Evolutionary conservation across 2,113 vertebrate species (phyloP), one percentile per base, ranked within the genome.

Genomic region (Ictidomys tridecemlineatus): DNA sequence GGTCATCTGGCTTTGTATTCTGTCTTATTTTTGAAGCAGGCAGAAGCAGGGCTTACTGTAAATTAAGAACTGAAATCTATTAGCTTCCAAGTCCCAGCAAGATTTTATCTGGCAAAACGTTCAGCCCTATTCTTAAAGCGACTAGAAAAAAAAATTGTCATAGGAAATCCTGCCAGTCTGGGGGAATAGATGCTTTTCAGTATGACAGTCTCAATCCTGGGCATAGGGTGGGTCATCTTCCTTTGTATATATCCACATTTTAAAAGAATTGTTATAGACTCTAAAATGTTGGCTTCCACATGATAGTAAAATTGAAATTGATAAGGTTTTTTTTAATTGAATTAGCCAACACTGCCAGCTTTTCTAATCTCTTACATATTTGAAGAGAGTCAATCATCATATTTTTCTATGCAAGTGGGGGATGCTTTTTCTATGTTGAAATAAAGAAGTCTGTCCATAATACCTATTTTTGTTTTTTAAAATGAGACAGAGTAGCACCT

Each of bases 31-130:
- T 96, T 84, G 34, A 93, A 97, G 17, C 84, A 94, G 85, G 80
- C 51, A 92, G 67, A 92, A 5, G 13, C 51, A 89, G 87, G 11
- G 17, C 79, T 93, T 63, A 94, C 95, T 94, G 79, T 96, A 95
- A 97, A 96, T 96, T 93, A 94, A 65, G 78, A 94, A 95, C 74
- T 94, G 83, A 96, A 86, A 91, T 87, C 65, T 53, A 73, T 91
- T 96, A 94, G 45, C 86, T 93, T 94, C 45, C 89, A 96, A 94
- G 58, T 72, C 45, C 24, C 48, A 95, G 58, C 14, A 77, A 97
- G 96, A 97, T 94, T 97, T 86, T 98, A 85, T 94, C 89, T 93
- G 78, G 83, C 86, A 94, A 87, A 76, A 70, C 24, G 87, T 56
- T 95, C 77, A 91, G 73, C 85, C n/a, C 70, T 79, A 67, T 96